Evolutionary conservation across 2,888 invertebrate species (phyloP).

Genomic region (Marronus borbonicus): DNA sequence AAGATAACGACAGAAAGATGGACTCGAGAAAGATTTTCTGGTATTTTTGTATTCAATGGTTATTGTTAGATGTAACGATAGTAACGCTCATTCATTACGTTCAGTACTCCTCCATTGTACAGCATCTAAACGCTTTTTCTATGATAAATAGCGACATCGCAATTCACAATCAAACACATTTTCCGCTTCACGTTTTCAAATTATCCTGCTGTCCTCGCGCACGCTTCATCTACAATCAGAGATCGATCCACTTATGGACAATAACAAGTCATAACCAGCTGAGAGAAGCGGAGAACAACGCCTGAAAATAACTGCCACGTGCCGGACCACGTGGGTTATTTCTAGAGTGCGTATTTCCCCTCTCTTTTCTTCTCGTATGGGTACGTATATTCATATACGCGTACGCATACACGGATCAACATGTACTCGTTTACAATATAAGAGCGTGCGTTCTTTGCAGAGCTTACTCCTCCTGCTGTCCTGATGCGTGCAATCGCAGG

Average conservation of each 20-base stretch:
- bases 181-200: not conserved
- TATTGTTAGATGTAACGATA: too few relatives aligned
- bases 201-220: not conserved
- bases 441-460: conserved; percentile 49
- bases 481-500: conserved; percentile 56
- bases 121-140: too few relatives aligned
- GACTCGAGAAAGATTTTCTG: too few relatives aligned
- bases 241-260: conserved; percentile 48
- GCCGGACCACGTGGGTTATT: conserved; percentile 61
- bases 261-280: conserved; percentile 50
- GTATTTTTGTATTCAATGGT: too few relatives aligned
- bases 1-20: too few relatives aligned
- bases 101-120: too few relatives aligned
- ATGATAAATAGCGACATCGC: not conserved
- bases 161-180: not conserved
- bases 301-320: conserved; percentile 59
- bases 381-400: conserved; percentile 5
- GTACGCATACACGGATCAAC: conserved; percentile 8
- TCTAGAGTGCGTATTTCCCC: conserved; percentile 57
- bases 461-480: conserved; percentile 39
- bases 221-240: conserved; percentile 23
- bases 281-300: conserved; percentile 45
- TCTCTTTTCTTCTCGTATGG: not conserved
- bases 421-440: conserved; percentile 43
- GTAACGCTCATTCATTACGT: too few relatives aligned